Evolutionary conservation across 2,797 vertebrate genomes (phyloP), one percentile per base, ranked within the genome.

Genomic region (Siniperca obscura): DNA sequence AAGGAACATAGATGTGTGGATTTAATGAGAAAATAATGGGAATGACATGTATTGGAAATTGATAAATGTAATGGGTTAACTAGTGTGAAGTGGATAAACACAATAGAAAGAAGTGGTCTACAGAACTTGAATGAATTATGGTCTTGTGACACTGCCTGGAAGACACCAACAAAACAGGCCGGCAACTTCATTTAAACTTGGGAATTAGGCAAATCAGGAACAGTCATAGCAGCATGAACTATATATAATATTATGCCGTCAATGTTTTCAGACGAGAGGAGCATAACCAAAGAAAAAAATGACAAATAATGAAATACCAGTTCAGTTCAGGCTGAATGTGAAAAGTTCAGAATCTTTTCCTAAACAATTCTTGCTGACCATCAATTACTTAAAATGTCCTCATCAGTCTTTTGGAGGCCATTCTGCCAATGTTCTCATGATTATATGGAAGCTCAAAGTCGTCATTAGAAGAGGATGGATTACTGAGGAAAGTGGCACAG

Each of bases 361-460:
- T 22, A n/a, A 70, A 78, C 55, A 14, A 48, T 70, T 50, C 48
- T 62, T 12, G 9, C n/a, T 76, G 68, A 59, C 40, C 66, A 84
- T 81, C 69, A 57, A 9, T 77, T 65, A 78, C 70, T 52, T 42
- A 67, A 44, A 76, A 79, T 68, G 25, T 61, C 22, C 57, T 56
- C 48, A 69, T 85, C 73, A 53, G 34, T 77, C 68, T 69, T 57
- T 70, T 60, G 34, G 46, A 17, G 16, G 19, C 4, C 65, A n/a
- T 55, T 71, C 64, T 76, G 57, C 25, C 8, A 19, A 27, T 8
- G 40, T 25, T 71, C 4, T 25, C 34, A 53, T 78, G 65, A 78
- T 76, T 65, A 71, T 57, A 84, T 25, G 56, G 72, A 83, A 82
- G 78, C 72, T 86, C 85, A 85, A 40, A 53, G 27, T 70, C 6